Evolutionary conservation across 2,113 vertebrate species (phyloP).

Genomic region (Ochotona curzoniae): DNA sequence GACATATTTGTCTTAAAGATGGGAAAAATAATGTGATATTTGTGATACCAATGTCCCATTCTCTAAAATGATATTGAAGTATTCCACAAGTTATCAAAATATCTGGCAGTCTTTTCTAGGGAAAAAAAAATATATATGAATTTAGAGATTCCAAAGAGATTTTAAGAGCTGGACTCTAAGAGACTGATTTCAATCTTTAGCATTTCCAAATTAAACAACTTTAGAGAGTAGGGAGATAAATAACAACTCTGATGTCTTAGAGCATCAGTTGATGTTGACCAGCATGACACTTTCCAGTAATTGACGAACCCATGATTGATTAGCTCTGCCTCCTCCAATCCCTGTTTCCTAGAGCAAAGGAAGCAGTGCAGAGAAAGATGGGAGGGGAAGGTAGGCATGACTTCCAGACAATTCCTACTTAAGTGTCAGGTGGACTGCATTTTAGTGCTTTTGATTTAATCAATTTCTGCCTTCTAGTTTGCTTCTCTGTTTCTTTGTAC

Average conservation of each 20-base stretch:
- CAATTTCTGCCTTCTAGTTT: background rate
- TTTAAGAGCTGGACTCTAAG: slow-evolving; percentile 48
- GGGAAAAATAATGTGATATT: slow-evolving; percentile 28
- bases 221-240: slow-evolving; percentile 72
- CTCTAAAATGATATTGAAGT: background rate
- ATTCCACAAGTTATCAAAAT: slow-evolving; percentile 33
- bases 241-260: slow-evolving; percentile 68
- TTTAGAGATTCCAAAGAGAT: slow-evolving; percentile 71
- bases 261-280: slow-evolving; percentile 27
- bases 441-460: slow-evolving; percentile 26
- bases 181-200: slow-evolving; percentile 71
- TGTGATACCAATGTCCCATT: background rate
- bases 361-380: background rate
- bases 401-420: slow-evolving; percentile 31
- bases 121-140: background rate
- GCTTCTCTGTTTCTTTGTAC: background rate
- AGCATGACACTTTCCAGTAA: slow-evolving; percentile 32
- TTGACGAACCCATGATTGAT: slow-evolving; percentile 52
- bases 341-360: background rate
- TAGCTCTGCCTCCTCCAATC: background rate
- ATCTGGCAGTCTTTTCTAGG: slow-evolving; percentile 45
- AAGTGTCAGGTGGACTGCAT: slow-evolving; percentile 2
- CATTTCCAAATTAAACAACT: slow-evolving; percentile 74
- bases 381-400: background rate
- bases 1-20: slow-evolving; percentile 5